Percentiles rank a stretch among this genome's conserved stretches.
Conservation (phyloP, 2,888 invertebrate species). For the Eupithecia dodoneata region DNA sequence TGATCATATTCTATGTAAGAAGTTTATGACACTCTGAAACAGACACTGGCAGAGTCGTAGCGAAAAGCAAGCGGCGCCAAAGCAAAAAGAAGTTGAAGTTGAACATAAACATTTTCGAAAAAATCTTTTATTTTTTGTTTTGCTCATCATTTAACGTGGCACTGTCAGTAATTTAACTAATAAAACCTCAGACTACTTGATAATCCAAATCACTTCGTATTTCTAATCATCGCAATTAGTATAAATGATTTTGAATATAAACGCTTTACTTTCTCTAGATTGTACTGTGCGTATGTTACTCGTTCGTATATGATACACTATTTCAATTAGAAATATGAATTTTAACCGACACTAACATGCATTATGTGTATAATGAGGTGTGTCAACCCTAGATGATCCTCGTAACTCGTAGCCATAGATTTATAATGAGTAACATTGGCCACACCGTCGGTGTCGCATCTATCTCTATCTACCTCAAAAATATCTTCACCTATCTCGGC, state of each 20-base stretch:
- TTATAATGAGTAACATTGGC: slow-evolving; percentile 37
- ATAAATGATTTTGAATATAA: neutral
- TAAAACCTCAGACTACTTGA: neutral
- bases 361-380: slow-evolving; percentile 14
- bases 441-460: slow-evolving; percentile 20
- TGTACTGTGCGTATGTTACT: neutral
- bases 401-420: slow-evolving; percentile 32
- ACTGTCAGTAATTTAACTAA: neutral
- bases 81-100: no score
- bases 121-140: neutral
- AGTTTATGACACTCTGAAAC: no score
- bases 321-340: neutral
- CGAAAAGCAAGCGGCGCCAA: no score
- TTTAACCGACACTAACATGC: neutral
- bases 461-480: slow-evolving; percentile 30
- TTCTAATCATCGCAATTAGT: neutral
- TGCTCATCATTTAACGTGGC: neutral
- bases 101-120: neutral
- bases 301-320: neutral
- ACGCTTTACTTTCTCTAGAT: slow-evolving; percentile 5
- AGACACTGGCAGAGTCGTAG: no score
- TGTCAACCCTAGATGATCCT: slow-evolving; percentile 28
- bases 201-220: neutral
- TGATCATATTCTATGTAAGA: no score
- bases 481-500: slow-evolving; percentile 23